Evolutionary conservation across 2,888 invertebrate genomes (phyloP), one percentile per base, ranked within the genome.

Genomic region (Heliconius ethilla): DNA sequence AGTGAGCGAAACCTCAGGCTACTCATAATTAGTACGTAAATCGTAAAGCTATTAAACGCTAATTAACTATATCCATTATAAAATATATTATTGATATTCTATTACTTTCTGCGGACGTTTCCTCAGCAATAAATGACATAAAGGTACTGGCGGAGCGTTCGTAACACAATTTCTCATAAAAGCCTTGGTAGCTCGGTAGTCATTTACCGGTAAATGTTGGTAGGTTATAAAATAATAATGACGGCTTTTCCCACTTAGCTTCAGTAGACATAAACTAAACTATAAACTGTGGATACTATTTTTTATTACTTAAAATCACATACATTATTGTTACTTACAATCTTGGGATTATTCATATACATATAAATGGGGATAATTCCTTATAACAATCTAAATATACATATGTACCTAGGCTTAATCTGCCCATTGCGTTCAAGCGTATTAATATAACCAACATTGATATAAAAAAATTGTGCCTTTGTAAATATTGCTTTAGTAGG

Each of bases 161-260:
- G 63, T 72, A 33, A 80, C 45, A 73, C 62, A 51, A 70, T 65
- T 77, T 51, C 51, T 63, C 76, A 45, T 75, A 75, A 78, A 37
- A 66, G 66, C 67, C 65, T 76, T 55, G 65, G 76, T 75, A 70
- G 73, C 40, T 70, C 4, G 51, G 69, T 67, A 78, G 75, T 72
- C 76, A 67, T 75, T 76, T 78, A 67, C 76, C 55, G 72, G 63
- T 77, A 70, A 80, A 81, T 83, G 81, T 77, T 84, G 83, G 85
- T 85, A 82, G 86, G 80, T 84, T 84, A 85, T 88, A 88, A 89
- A 89, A 87, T 85, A 84, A 83, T 87, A 86, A 88, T 82, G 80
- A 82, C 83, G 76, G 81, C 84, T 85, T 85, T 85, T 84, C 81
- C 85, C 82, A 79, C 81, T 83, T 82, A 82, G 81, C 80, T 79